These are phyloP conservation scores for Phasianus colchicus DNA, from an alignment of 2,113 vertebrate species.

Conservation along the genomic window DNA sequence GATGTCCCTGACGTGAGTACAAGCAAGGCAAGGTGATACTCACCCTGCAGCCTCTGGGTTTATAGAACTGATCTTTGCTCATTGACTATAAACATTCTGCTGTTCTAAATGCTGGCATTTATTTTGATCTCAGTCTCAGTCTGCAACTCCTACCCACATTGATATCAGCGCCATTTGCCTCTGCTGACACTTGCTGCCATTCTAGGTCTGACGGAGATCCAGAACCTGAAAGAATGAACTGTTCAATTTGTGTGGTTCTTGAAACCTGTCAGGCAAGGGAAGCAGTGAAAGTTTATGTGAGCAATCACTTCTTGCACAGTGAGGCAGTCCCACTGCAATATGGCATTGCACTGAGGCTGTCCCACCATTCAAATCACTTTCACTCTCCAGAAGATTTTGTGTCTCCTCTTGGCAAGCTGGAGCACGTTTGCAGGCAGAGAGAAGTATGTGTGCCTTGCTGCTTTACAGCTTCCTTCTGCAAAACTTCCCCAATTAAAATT, in stretches of 20 bases:
- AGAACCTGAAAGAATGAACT: neutral
- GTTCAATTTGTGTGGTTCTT: neutral
- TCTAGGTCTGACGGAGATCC: neutral
- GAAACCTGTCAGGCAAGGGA: neutral
- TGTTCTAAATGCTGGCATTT: neutral
- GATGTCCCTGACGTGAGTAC: neutral
- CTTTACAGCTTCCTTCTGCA: constrained; percentile 12
- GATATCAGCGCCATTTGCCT: neutral
- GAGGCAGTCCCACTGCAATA: neutral
- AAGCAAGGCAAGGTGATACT: neutral
- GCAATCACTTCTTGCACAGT: neutral
- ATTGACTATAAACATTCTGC: neutral
- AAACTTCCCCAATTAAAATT: constrained; percentile 54
- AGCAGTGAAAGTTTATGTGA: neutral
- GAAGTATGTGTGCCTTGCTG: neutral
- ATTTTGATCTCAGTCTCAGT: neutral
- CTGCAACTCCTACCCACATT: neutral
- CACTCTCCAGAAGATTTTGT: neutral
- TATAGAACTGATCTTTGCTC: neutral
- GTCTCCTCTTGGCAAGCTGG: neutral
- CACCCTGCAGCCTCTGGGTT: neutral
- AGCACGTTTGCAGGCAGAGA: neutral
- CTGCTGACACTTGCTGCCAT: neutral
- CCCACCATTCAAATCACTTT: neutral
- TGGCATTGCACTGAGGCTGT: neutral